Percentiles rank a stretch among this genome's conserved stretches.
Conservation (phyloP, 2,113 vertebrate genomes). For the Paraplagusia blochii region DNA sequence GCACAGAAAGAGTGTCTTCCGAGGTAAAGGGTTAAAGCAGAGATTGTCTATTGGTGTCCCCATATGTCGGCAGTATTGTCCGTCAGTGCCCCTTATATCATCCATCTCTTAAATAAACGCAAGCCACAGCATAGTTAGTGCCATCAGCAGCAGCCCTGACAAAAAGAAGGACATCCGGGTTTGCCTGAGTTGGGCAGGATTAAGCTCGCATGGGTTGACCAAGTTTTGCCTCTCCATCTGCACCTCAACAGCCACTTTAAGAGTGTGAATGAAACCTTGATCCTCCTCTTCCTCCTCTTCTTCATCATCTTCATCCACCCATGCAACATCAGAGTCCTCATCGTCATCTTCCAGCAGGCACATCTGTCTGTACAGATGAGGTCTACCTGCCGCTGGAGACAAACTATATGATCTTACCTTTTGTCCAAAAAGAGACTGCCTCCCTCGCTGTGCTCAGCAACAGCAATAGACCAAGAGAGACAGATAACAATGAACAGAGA, state of each 20-base stretch:
- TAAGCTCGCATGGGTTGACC: slow-evolving; percentile 76
- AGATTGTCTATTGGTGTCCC: no score
- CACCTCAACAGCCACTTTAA: slow-evolving; percentile 84
- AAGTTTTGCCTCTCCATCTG: slow-evolving; percentile 78
- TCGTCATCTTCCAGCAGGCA: slow-evolving; percentile 50
- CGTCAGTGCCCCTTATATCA: no score
- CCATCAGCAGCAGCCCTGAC: slow-evolving; percentile 84
- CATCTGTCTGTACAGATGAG: slow-evolving; percentile 27
- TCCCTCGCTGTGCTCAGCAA: slow-evolving; percentile 83
- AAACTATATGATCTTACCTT: slow-evolving; percentile 81
- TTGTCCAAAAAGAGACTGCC: slow-evolving; percentile 82
- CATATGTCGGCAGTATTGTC: no score
- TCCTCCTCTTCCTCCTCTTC: slow-evolving; percentile 57
- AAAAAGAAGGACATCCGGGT: slow-evolving; percentile 82
- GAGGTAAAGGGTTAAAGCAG: no score
- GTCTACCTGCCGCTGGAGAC: slow-evolving; percentile 68
- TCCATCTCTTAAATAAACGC: slow-evolving; percentile 78
- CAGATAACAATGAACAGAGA: slow-evolving; percentile 91
- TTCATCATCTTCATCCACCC: slow-evolving; percentile 35
- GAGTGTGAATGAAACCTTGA: slow-evolving; percentile 65
- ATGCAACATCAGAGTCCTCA: slow-evolving; percentile 46
- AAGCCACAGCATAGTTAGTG: slow-evolving; percentile 87
- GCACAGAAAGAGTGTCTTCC: no score
- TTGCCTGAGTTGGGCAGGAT: slow-evolving; percentile 75
- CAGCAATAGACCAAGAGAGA: slow-evolving; percentile 89